Evolutionary conservation across 2,888 invertebrate species (phyloP), one percentile per base, ranked within the genome.

Genomic region (Smittia sp.): DNA sequence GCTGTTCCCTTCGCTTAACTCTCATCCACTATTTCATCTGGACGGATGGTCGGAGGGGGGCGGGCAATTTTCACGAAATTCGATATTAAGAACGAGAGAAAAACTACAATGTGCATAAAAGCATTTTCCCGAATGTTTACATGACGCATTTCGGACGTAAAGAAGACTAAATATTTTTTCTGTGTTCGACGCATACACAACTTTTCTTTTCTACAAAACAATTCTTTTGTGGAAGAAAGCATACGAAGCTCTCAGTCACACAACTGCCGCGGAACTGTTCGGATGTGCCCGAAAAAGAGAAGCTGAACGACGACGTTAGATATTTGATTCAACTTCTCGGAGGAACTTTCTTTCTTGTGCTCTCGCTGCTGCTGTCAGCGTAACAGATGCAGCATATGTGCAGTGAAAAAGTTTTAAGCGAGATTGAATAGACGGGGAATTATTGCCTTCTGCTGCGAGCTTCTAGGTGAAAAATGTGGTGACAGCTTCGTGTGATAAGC

Each of bases 101-200:
- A 22, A 58, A 58, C 25, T 25, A 24, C 25, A 63, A 27, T 24
- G 22, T 63, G 39, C 25, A 39, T 62, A 62, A 72, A 20, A 54
- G 58, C 72, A 62, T 62, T 62, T 39, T 32, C n/a, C 27, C 54
- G 13, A 52, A 38, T 69, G 52, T 69, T 52, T 69, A 54, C 52
- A 62, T 24, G 58, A 72, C 62, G 38, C 62, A 72, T 72, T 54
- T 32, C 54, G 46, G 52, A 41, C 39, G 22, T 67, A 39, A 38
- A 67, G 22, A 67, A 20, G 13, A 24, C 20, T 63, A 25, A 25
- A 63, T 63, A 63, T 25, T 39, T 66, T 66, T 68, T 68, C 38
- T 46, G 39, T n/a, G n/a, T 70, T 70, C 69, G 69, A 54, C 27
- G 52, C 69, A 32, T 70, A 54, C 68, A 46, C 58, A 58, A 46